Base-by-base conservation (phyloP, 2,113 vertebrate species). In the Stegostoma tigrinum region DNA sequence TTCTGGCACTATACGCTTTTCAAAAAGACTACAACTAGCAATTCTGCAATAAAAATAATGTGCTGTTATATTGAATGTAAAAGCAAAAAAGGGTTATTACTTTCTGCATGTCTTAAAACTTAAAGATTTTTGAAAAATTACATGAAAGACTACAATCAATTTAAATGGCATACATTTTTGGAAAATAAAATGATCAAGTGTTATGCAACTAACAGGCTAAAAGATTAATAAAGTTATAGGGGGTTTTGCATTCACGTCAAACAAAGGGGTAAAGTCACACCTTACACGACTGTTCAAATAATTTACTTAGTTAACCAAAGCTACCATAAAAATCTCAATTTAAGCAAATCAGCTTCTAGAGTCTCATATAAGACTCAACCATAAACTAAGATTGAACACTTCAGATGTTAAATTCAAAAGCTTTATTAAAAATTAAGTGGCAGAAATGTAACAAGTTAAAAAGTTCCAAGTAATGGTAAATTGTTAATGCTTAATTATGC, bases 41-140 rank as follows among this genome's bases (percentile, higher is more conserved):
- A 64, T 45, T 68, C 19, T 68, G n/a, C 45, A 67, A 68, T 94
- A 94, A 94, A 68, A 86, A 90, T 23, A 30, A 52, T 52, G 14
- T 52, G 42, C 30, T 75, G 24, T 8, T 30, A 8, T 42, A 72
- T 12, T 42, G 67, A 95, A 70, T 6, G 30, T 61, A 70, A 0
- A 64, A 75, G 68, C 34, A 96, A 96, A 45, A 95, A 8, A 61
- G 7, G 1, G 34, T 85, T 78, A 42, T n/a, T n/a, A n/a, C n/a
- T n/a, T n/a, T n/a, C n/a, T n/a, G n/a, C n/a, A n/a, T n/a, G n/a
- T n/a, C n/a, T n/a, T n/a, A n/a, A n/a, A n/a, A n/a, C n/a, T n/a
- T n/a, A 86, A 80, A 86, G 21, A 48, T 48, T 24, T 72, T 66
- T 91, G n/a, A 19, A 15, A n/a, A 64, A 91, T 34, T 7, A 64